Conservation (phyloP, 2,888 invertebrate species). For the Andrena flavipes region DNA sequence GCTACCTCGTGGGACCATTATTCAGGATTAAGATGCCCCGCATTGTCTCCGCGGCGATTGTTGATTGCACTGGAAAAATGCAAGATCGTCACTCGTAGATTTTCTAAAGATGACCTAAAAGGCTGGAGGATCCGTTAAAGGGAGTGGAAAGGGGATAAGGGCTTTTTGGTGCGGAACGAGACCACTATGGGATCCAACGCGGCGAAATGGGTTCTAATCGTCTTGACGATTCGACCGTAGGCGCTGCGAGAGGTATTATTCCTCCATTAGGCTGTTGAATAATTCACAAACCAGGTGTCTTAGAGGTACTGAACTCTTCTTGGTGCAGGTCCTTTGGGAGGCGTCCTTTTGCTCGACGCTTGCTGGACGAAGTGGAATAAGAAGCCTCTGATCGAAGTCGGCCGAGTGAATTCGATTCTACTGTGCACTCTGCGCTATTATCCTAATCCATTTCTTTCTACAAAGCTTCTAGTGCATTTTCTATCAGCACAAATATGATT, state of each 20-base stretch:
- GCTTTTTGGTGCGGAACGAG: conserved; percentile 31
- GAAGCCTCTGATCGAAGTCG: neutral
- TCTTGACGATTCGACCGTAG: conserved; percentile 51
- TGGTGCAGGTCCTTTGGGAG: neutral
- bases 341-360: conserved; percentile 6
- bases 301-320: conserved; percentile 27
- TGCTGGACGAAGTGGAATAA: conserved; percentile 20
- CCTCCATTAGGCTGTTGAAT: conserved; percentile 69
- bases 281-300: conserved; percentile 66
- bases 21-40: conserved; percentile 16
- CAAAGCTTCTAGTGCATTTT: neutral
- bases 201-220: conserved; percentile 70
- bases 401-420: conserved; percentile 10
- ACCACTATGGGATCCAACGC: conserved; percentile 18
- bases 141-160: conserved; percentile 12
- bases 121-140: conserved; percentile 30
- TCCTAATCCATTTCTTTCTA: neutral
- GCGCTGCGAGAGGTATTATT: conserved; percentile 58
- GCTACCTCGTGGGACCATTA: conserved; percentile 10
- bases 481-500: neutral
- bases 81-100: conserved; percentile 15
- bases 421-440: neutral
- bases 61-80: neutral
- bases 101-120: conserved; percentile 11
- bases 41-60: neutral